A percentile compares a stretch with the other conserved stretches of the same genome.
Conservation (phyloP, 2,113 vertebrate genomes). For the Athene cunicularia region DNA sequence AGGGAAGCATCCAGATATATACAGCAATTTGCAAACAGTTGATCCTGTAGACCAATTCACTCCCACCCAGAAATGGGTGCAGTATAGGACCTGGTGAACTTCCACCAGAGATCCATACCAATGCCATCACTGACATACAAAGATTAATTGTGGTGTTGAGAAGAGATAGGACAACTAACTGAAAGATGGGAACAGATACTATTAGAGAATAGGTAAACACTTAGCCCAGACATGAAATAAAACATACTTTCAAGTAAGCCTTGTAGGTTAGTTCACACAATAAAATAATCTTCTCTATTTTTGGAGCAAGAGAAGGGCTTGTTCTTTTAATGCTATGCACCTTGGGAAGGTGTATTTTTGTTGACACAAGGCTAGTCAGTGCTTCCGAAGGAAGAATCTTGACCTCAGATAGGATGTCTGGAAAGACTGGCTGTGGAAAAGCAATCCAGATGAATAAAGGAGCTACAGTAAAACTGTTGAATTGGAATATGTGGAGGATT, state of each 20-base stretch:
- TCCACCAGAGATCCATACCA: neutral
- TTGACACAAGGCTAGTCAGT: neutral
- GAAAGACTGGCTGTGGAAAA: neutral
- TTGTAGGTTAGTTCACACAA: neutral
- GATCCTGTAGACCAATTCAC: neutral
- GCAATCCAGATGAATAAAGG: neutral
- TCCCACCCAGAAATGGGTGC: neutral
- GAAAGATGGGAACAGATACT: neutral
- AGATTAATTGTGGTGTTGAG: neutral
- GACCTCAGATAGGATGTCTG: neutral
- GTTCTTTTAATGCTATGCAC: neutral
- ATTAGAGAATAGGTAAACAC: neutral
- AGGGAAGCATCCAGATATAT: neutral
- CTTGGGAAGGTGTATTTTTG: neutral
- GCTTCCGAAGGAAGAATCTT: neutral
- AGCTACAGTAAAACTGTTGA: neutral
- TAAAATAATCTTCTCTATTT: neutral
- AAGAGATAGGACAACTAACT: neutral
- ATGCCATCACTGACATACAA: neutral
- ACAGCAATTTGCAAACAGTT: neutral
- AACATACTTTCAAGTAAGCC: neutral
- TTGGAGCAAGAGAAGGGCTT: neutral
- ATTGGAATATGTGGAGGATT: neutral
- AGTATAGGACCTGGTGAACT: neutral
- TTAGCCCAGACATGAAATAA: neutral